These are phyloP conservation scores for Syngnathus scovelli DNA, from an alignment of 2,113 vertebrate genomes.

Conservation along the genomic window DNA sequence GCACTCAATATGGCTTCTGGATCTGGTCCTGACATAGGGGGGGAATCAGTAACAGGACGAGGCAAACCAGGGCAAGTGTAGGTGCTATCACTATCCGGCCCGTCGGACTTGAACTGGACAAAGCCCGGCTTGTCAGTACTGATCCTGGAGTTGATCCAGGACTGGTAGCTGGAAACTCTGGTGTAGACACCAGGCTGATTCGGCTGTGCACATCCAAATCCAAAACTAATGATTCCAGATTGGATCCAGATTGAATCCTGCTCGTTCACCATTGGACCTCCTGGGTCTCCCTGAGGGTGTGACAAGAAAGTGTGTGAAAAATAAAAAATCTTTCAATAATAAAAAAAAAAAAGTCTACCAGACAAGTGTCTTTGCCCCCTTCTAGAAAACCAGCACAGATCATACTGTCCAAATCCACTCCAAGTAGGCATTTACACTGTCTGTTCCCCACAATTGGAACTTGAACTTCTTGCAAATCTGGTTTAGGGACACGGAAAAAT, in stretches of 20 bases:
- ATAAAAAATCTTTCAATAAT: background rate
- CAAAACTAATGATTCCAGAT: conserved; percentile 83
- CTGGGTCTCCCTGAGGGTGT: conserved; percentile 77
- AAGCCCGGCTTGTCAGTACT: conserved; percentile 45
- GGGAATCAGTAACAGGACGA: conserved; percentile 3
- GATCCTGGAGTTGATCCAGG: conserved; percentile 71
- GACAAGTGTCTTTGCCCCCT: conserved; percentile 65
- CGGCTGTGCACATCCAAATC: conserved; percentile 74
- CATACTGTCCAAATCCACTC: conserved; percentile 57
- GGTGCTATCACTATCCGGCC: conserved; percentile 39
- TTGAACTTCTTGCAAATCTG: conserved; percentile 41
- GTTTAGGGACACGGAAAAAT: conserved; percentile 14
- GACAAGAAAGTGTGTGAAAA: background rate
- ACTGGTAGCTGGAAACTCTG: conserved; percentile 73
- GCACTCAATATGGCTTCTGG: background rate
- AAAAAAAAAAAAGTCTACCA: background rate
- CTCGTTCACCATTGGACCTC: conserved; percentile 77
- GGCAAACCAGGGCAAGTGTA: conserved; percentile 26
- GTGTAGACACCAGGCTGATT: conserved; percentile 81
- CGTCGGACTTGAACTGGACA: conserved; percentile 40
- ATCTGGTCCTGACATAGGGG: background rate
- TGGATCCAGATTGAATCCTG: conserved; percentile 75
- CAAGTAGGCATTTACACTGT: conserved; percentile 39
- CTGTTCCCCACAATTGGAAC: conserved; percentile 44
- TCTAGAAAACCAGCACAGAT: conserved; percentile 64